Conservation (phyloP, 2,797 vertebrate genomes). For the Mormyrops attenuatus region DNA sequence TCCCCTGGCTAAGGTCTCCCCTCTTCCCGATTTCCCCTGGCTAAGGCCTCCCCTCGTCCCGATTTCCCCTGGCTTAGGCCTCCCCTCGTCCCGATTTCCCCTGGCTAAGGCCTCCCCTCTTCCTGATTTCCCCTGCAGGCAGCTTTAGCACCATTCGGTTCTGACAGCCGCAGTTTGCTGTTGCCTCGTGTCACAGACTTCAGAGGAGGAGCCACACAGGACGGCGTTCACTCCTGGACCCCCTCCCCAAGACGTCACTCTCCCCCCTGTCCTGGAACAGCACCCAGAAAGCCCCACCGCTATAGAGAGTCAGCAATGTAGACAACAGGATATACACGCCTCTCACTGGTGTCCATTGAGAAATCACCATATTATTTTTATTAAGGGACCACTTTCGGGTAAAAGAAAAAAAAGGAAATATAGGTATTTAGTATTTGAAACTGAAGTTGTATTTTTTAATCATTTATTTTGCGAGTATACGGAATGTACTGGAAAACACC, state of each 20-base stretch:
- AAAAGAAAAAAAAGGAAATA: not conserved
- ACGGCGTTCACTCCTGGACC: not conserved
- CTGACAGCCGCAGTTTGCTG: not conserved
- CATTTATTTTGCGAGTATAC: not conserved
- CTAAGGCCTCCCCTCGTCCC: too few relatives aligned
- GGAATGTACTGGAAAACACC: not conserved
- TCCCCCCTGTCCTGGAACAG: not conserved
- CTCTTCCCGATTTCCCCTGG: too few relatives aligned
- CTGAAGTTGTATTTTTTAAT: not conserved
- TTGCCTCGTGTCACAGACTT: not conserved
- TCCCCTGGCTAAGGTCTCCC: too few relatives aligned
- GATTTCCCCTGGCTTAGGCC: too few relatives aligned
- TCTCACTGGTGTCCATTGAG: not conserved
- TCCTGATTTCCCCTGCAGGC: too few relatives aligned
- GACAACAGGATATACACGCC: not conserved
- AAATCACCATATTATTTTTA: not conserved
- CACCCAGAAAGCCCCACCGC: not conserved
- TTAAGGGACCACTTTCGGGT: not conserved
- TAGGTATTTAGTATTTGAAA: not conserved
- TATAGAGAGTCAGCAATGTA: slow-evolving; percentile 23
- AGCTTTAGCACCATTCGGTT: not conserved
- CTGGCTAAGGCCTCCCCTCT: too few relatives aligned
- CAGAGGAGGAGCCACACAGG: not conserved
- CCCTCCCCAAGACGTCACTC: not conserved
- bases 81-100: too few relatives aligned